A percentile compares a stretch with the other conserved stretches of the same genome.
phyloP scores from a whole-genome alignment of 2,113 vertebrate species.

The Passer montanus region DNA sequence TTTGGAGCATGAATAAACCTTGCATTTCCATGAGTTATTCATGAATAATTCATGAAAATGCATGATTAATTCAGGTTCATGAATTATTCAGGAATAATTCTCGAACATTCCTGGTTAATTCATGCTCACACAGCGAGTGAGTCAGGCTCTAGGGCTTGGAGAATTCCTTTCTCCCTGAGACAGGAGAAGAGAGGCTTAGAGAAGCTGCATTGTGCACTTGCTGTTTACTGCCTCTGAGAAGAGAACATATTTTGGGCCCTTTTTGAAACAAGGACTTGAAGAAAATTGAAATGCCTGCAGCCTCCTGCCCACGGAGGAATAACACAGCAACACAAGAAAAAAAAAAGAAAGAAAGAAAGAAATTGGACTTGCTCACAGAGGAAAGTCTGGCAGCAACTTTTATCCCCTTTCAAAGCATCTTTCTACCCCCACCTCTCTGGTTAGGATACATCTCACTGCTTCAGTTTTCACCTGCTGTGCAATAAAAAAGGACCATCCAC shows the following conservation, averaged over 20 bases:
- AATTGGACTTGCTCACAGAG: not conserved
- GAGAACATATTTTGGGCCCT: not conserved
- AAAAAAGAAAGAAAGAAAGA: not conserved
- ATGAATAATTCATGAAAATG: constrained; percentile 76
- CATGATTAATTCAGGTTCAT: constrained; percentile 77
- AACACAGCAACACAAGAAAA: not conserved
- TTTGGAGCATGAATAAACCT: constrained; percentile 75
- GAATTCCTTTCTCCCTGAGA: constrained; percentile 40
- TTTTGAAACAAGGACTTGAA: not conserved
- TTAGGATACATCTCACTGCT: not conserved
- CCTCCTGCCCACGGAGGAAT: not conserved
- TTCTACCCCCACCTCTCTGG: not conserved
- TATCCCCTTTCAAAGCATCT: not conserved
- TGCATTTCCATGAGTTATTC: constrained; percentile 76
- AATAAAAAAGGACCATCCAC: not conserved
- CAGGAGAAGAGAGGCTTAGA: constrained; percentile 19
- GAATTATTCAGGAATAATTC: constrained; percentile 75
- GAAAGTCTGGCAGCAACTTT: not conserved
- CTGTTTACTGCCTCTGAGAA: not conserved
- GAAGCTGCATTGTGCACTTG: not conserved
- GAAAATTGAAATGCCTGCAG: not conserved
- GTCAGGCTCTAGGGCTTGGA: constrained; percentile 57
- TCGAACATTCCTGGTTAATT: constrained; percentile 76
- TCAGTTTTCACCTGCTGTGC: not conserved
- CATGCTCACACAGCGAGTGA: constrained; percentile 58